These are phyloP conservation scores for Meta bourneti DNA, from an alignment of 2,888 invertebrate genomes.

Conservation along the genomic window DNA sequence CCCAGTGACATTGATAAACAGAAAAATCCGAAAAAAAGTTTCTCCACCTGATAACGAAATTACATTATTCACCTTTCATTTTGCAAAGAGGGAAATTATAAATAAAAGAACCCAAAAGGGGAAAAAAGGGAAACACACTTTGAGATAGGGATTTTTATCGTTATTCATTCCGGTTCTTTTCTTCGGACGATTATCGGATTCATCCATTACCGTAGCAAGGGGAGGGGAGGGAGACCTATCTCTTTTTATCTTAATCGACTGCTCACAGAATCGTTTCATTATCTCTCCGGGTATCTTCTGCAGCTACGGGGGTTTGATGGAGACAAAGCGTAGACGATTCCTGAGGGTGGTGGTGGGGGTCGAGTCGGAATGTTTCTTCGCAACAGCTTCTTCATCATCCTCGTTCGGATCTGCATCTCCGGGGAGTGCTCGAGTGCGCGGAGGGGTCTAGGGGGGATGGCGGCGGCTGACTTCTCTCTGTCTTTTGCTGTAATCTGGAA, in stretches of 20 bases:
- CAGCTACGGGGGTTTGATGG: neutral
- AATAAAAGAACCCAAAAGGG: neutral
- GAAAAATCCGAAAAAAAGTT: conserved; percentile 9
- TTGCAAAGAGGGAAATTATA: conserved; percentile 2
- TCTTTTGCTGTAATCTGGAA: neutral
- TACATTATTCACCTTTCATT: conserved; percentile 33
- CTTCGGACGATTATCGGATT: conserved; percentile 62
- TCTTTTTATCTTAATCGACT: conserved; percentile 73
- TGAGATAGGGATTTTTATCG: conserved; percentile 30
- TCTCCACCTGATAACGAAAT: conserved; percentile 16
- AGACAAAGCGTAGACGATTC: conserved; percentile 31
- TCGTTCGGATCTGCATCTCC: neutral
- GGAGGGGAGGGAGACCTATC: conserved; percentile 51
- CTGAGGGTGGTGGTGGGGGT: neutral
- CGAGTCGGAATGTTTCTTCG: conserved; percentile 7
- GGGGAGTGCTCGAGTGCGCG: conserved; percentile 13
- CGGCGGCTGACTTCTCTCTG: too few relatives aligned
- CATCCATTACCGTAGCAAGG: conserved; percentile 52
- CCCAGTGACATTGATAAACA: neutral
- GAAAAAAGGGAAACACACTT: conserved; percentile 12
- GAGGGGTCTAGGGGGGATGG: too few relatives aligned
- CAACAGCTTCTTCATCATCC: conserved; percentile 25
- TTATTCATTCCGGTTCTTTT: conserved; percentile 41
- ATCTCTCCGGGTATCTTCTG: conserved; percentile 59
- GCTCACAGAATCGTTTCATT: conserved; percentile 69